Evolutionary conservation across 2,888 invertebrate species (phyloP), one percentile per base, ranked within the genome.

Genomic region (Drosophila emarginata): DNA sequence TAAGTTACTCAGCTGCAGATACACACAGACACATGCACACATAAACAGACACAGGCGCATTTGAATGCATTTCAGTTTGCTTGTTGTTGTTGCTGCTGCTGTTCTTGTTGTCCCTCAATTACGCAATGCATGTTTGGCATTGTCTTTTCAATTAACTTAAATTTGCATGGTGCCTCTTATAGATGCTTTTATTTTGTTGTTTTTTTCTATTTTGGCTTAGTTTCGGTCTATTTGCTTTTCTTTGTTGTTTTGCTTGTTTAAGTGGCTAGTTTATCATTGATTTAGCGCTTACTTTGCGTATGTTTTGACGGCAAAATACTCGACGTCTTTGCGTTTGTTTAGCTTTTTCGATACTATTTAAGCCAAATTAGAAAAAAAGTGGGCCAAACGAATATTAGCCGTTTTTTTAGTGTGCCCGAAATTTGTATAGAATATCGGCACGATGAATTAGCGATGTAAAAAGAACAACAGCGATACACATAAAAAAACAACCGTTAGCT

Each of bases 61-160:
- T 76, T 64, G 14, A 71, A 76, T 86, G 84, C 77, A 77, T 59
- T 59, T 45, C 64, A 57, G 76, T 69, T 65, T 67, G 11, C 18
- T 4, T 57, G 45, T 54, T 76, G 56, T 76, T 64, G 57, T 64
- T 71, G 71, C 61, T 59, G 26, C 6, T 51, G 36, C 11, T 73
- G 53, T 54, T 54, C 28, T 32, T 74, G 72, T 72, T 50, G 52
- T 73, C 39, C 51, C 77, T 71, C 67, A 62, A 79, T 82, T 82
- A 82, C 77, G 82, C 87, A 82, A 82, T 82, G 75, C 65, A 77
- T 54, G 75, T 80, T 76, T 69, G 64, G 64, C 56, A 67, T 36
- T 60, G 63, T 12, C 40, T 67, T 70, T 23, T 57, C 15, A 39
- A 57, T 37, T 14, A 18, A 9, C 21, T 39, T 39, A 21, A 45